phyloP scores from a whole-genome alignment of 64 coral and sea anemone genomes.

The Stichodactyla helianthus region DNA sequence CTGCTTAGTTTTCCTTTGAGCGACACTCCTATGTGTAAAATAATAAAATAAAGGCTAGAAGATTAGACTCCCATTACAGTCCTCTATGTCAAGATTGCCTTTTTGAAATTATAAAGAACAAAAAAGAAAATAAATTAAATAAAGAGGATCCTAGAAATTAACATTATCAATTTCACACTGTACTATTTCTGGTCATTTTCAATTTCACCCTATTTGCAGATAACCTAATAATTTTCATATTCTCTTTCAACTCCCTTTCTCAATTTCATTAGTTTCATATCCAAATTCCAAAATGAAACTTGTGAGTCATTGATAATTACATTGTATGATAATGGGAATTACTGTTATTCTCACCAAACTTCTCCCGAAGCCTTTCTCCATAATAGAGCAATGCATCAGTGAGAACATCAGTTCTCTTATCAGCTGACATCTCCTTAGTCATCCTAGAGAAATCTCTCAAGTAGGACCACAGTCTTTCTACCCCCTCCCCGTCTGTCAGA shows the following conservation, averaged over 20 bases:
- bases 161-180: too few relatives aligned
- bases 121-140: slow-evolving; percentile 10
- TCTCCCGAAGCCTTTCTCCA: slow-evolving; percentile 40
- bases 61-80: too few relatives aligned
- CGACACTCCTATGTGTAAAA: slow-evolving; percentile 18
- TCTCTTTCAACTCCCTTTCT: too few relatives aligned
- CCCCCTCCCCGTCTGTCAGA: slow-evolving; percentile 73
- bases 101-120: too few relatives aligned
- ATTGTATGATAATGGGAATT: neutral
- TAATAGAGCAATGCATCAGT: slow-evolving; percentile 64
- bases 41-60: neutral
- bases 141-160: neutral
- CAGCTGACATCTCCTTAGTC: slow-evolving; percentile 61
- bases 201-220: neutral
- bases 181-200: neutral
- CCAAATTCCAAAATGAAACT: too few relatives aligned
- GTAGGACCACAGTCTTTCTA: slow-evolving; percentile 69
- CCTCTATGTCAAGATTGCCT: too few relatives aligned
- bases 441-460: slow-evolving; percentile 51
- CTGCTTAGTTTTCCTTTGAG: slow-evolving; percentile 42
- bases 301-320: neutral
- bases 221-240: neutral
- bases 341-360: slow-evolving; percentile 50
- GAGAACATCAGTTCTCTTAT: slow-evolving; percentile 69
- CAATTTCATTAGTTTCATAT: too few relatives aligned